A percentile compares a stretch with the other conserved stretches of the same genome.
Evolutionary conservation across 2,797 vertebrate genomes (phyloP).

Genomic region (Sebastolobus altivelis): DNA sequence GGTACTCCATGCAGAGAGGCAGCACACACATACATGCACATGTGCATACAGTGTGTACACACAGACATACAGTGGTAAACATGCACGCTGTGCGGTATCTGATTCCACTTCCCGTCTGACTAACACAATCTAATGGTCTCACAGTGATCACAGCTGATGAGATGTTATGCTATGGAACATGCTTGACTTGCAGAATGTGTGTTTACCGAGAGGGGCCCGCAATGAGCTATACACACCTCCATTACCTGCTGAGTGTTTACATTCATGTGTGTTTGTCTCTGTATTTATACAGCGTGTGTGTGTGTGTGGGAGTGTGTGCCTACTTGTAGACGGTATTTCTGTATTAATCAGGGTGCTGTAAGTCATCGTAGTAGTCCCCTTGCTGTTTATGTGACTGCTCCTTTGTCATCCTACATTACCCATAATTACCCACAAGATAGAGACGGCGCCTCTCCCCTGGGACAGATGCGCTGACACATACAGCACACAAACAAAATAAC

Average conservation of each 20-base stretch:
- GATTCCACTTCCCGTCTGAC: conserved; percentile 53
- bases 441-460: conserved; percentile 59
- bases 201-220: conserved; percentile 5
- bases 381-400: conserved; percentile 50
- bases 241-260: conserved; percentile 26
- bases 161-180: conserved; percentile 24
- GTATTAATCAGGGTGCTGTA: conserved; percentile 36
- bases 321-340: conserved; percentile 1
- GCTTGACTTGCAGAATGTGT: conserved; percentile 7
- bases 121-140: conserved; percentile 41
- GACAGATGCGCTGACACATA: conserved; percentile 46
- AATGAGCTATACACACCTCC: conserved; percentile 7
- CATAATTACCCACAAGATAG: conserved; percentile 78
- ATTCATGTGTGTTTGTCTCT: neutral
- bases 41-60: conserved; percentile 14
- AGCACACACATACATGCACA: conserved; percentile 21
- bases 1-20: conserved; percentile 42
- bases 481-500: conserved; percentile 51
- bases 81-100: conserved; percentile 43
- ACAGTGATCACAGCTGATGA: conserved; percentile 44
- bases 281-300: neutral
- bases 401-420: conserved; percentile 80
- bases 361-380: conserved; percentile 33
- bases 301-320: neutral
- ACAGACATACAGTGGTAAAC: conserved; percentile 41